A percentile compares a stretch with the other conserved stretches of the same genome.
These are phyloP conservation scores for Tiliqua scincoides DNA, from an alignment of 2,113 vertebrate species.

Conservation along the genomic window DNA sequence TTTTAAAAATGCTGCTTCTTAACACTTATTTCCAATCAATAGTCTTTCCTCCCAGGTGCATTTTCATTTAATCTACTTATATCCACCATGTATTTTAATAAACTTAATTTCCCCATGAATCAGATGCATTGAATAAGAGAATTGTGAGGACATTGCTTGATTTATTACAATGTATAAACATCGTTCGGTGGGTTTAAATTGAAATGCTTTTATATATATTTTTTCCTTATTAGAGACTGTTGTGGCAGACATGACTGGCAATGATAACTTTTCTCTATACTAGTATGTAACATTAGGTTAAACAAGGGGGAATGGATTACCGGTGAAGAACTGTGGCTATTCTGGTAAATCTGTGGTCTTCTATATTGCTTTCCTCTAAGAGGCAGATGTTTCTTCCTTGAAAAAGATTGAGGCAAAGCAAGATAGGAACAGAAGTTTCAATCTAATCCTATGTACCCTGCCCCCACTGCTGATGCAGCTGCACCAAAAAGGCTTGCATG, in stretches of 20 bases:
- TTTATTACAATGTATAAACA: not conserved
- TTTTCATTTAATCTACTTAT: not conserved
- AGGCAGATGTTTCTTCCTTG: not conserved
- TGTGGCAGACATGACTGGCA: not conserved
- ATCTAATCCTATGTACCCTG: no score
- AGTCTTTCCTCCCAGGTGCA: not conserved
- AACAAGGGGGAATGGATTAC: not conserved
- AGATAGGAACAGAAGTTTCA: no score
- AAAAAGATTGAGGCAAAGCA: not conserved
- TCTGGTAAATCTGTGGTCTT: not conserved
- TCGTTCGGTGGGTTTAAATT: not conserved
- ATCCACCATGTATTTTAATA: not conserved
- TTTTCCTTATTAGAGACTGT: not conserved
- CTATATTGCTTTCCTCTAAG: accelerated
- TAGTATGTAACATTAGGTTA: accelerated
- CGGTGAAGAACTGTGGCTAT: not conserved
- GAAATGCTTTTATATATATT: slow-evolving; percentile 3
- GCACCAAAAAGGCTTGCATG: no score
- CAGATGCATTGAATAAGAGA: not conserved
- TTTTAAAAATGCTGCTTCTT: not conserved
- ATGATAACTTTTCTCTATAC: not conserved
- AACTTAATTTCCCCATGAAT: not conserved
- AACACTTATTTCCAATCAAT: not conserved
- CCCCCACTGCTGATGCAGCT: no score
- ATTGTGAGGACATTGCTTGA: not conserved